These are phyloP conservation scores for Caenorhabditis sp. DNA, from an alignment of 2,888 invertebrate species.

Conservation along the genomic window DNA sequence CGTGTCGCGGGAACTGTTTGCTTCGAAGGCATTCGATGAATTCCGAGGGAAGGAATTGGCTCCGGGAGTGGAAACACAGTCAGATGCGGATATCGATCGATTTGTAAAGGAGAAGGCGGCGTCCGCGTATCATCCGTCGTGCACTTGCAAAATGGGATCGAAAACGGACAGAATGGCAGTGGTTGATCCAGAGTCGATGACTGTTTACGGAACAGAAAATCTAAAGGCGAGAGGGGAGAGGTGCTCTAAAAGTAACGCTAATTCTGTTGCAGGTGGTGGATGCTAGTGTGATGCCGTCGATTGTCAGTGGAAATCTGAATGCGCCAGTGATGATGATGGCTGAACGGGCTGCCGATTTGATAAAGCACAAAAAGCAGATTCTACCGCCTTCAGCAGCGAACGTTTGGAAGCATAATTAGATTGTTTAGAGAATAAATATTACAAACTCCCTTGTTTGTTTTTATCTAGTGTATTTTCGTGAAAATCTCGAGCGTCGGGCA, in stretches of 20 bases:
- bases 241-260: background rate
- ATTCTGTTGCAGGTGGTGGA: constrained; percentile 84
- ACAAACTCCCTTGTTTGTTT: too few species aligned
- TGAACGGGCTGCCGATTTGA: constrained; percentile 81
- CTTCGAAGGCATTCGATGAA: constrained; percentile 75
- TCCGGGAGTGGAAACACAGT: constrained; percentile 74
- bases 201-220: constrained; percentile 70
- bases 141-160: constrained; percentile 86
- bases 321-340: constrained; percentile 82
- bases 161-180: constrained; percentile 82
- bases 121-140: constrained; percentile 87
- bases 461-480: too few species aligned
- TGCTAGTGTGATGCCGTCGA: constrained; percentile 87
- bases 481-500: too few species aligned
- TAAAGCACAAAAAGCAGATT: constrained; percentile 77
- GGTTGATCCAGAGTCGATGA: constrained; percentile 83
- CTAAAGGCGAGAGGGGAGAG: constrained; percentile 58
- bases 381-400: constrained; percentile 14
- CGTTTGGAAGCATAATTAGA: constrained; percentile 39
- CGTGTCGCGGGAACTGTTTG: constrained; percentile 75
- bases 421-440: background rate
- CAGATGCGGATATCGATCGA: constrained; percentile 79
- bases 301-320: constrained; percentile 86
- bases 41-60: constrained; percentile 78
- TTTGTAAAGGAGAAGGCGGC: constrained; percentile 79